Percentiles rank a stretch among this genome's conserved stretches.
Evolutionary conservation across 2,113 vertebrate genomes (phyloP).

Genomic region (Hassar affinis): DNA sequence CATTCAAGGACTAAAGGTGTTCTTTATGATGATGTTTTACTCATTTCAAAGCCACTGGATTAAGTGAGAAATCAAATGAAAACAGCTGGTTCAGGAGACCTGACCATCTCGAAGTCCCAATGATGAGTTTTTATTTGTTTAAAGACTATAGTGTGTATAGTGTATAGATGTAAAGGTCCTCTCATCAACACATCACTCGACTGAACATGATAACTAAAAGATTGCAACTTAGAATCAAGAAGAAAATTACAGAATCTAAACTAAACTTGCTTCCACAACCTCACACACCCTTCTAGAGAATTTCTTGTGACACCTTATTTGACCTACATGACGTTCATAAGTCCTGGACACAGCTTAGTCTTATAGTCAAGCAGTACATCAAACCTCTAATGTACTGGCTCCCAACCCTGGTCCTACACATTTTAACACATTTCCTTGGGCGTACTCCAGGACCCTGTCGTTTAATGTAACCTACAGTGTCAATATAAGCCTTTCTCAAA

Average conservation of each 20-base stretch:
- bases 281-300: not conserved
- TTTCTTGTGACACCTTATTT: not conserved
- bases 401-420: not conserved
- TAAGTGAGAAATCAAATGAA: no score
- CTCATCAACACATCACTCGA: not conserved
- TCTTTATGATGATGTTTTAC: not conserved
- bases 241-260: not conserved
- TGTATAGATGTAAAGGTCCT: not conserved
- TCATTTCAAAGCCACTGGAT: not conserved
- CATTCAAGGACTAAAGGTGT: not conserved
- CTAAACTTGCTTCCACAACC: not conserved
- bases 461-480: not conserved
- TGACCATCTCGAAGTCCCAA: not conserved
- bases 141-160: no score
- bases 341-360: not conserved
- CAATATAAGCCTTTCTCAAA: not conserved
- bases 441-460: not conserved
- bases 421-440: not conserved
- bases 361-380: not conserved
- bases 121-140: not conserved
- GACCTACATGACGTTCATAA: not conserved
- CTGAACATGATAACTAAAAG: not conserved
- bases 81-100: no score
- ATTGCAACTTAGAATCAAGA: not conserved
- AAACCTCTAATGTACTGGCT: not conserved